phyloP scores from a whole-genome alignment of 2,113 vertebrate genomes.

The Ctenomys sociabilis region DNA sequence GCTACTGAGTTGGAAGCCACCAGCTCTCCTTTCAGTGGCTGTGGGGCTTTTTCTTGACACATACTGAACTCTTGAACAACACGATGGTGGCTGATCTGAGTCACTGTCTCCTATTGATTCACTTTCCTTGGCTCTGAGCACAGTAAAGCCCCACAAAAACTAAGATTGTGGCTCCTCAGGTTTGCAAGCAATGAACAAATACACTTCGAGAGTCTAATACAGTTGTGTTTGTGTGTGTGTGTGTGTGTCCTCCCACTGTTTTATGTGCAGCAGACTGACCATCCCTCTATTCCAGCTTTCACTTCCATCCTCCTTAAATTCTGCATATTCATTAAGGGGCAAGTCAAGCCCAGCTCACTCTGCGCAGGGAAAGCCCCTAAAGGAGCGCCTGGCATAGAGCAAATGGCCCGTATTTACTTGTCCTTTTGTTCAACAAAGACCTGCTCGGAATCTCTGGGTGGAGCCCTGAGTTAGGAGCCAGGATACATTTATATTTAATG shows the following conservation, averaged over 20 bases:
- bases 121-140: not conserved
- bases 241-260: not conserved
- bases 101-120: not conserved
- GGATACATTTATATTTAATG: not conserved
- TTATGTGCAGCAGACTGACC: not conserved
- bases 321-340: not conserved
- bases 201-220: not conserved
- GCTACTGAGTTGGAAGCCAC: not conserved
- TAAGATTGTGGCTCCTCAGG: not conserved
- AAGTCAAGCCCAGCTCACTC: not conserved
- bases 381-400: not conserved
- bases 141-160: not conserved
- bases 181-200: not conserved
- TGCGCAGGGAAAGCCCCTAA: not conserved
- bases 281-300: not conserved
- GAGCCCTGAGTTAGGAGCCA: not conserved
- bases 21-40: not conserved
- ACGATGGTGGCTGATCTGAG: not conserved
- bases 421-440: conserved; percentile 13
- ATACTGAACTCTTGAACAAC: not conserved
- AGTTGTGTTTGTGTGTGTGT: not conserved
- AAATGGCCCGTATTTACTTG: not conserved
- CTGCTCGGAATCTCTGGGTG: not conserved
- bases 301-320: not conserved
- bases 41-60: not conserved